Evolutionary conservation across 2,113 vertebrate species (phyloP), one percentile per base, ranked within the genome.

Genomic region (Hippolais icterina): DNA sequence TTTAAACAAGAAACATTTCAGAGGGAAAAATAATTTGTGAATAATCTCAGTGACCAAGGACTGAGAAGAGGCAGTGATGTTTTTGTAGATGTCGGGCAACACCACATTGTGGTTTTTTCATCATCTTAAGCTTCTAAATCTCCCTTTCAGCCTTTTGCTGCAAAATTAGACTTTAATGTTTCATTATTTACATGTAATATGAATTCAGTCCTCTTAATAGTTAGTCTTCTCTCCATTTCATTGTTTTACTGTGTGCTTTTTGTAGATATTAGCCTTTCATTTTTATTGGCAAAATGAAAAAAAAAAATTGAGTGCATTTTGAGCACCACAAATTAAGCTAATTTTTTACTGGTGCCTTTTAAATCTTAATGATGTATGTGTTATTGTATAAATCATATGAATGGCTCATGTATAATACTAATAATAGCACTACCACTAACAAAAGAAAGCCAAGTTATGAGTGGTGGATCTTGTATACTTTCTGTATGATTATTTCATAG

Each of bases 311-410:
- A 91, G 27, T 31, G n/a, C n/a, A 13, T 91, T 87, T 82, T 72
- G 75, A 85, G 41, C 71, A 27, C 44, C 19, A 42, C n/a, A 95
- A 90, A 92, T 94, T 44, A 89, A 65, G n/a, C 37, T 83, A 17
- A 28, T 79, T 89, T 94, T 91, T 91, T 89, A 77, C 50, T 35
- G 60, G 37, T 83, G 47, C 68, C 75, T 93, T 93, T 87, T 46
- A 81, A 95, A 80, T 86, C 83, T 83, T 75, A 88, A 69, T 57
- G 59, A 49, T 83, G 35, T 46, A 39, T 90, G 42, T 78, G 41
- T 77, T 77, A 33, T 50, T 83, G 39, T 63, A 70, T 89, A 90
- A 88, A 79, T 91, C 52, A 28, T 28, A 13, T 50, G 44, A 93
- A 78, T 57, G 29, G 50, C 27, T 93, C 46, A 22, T 56, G 12